These are phyloP conservation scores for Meda fulgida DNA, from an alignment of 2,797 vertebrate genomes.

Conservation along the genomic window DNA sequence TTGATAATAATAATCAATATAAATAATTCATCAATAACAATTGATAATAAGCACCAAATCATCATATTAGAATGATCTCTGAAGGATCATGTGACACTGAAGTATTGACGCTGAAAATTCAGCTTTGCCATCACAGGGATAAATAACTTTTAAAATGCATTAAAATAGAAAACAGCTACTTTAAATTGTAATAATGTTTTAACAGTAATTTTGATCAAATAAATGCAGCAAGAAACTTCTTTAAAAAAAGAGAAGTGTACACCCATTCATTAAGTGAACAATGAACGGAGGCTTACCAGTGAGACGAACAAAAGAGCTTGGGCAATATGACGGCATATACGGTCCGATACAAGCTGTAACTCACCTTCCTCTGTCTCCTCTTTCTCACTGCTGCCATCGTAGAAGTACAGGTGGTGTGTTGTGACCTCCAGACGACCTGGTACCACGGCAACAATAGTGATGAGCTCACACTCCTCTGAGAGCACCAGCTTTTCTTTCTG, in stretches of 20 bases:
- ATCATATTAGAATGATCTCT: not conserved
- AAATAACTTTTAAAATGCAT: not conserved
- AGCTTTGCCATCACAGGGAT: not conserved
- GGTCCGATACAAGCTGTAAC: not conserved
- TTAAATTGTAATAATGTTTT: not conserved
- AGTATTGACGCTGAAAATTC: not conserved
- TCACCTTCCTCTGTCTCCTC: constrained; percentile 94
- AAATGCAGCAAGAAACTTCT: not conserved
- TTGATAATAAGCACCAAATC: not conserved
- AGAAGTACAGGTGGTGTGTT: constrained; percentile 95
- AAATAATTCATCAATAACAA: not conserved
- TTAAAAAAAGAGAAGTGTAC: too few relatives aligned
- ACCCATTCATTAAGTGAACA: not conserved
- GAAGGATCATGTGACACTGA: not conserved
- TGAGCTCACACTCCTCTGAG: constrained; percentile 95
- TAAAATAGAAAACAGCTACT: not conserved
- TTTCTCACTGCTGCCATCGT: constrained; percentile 89
- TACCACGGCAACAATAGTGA: constrained; percentile 90
- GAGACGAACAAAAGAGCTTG: not conserved
- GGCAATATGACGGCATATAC: too few relatives aligned
- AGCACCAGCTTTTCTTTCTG: constrained; percentile 94
- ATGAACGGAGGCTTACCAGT: not conserved
- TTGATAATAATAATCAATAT: not conserved
- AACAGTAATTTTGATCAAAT: not conserved
- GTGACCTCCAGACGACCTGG: constrained; percentile 93